Evolutionary conservation across 2,797 vertebrate genomes (phyloP), one percentile per base, ranked within the genome.

Genomic region (Miichthys miiuy): DNA sequence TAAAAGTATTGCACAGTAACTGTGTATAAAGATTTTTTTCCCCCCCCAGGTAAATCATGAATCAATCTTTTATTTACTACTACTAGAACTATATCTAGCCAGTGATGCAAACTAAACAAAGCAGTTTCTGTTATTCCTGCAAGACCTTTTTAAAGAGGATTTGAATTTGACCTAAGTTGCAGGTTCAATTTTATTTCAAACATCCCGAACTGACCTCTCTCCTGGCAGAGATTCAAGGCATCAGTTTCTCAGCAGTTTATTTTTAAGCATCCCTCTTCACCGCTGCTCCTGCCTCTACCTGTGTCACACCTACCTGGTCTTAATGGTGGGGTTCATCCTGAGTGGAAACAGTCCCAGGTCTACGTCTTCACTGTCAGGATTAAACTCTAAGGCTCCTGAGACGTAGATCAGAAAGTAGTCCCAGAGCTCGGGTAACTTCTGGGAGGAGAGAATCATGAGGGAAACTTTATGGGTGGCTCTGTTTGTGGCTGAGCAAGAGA

Each of bases 361-460:
- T 51, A 93, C 3, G 72, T 89, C 88, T 34, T 79, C 58, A 81
- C 90, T 38, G 75, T 93, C 92, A 4, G 92, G 92, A 34, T 94
- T 94, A 81, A 92, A 94, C 56, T 94, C 91, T 75, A 93, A 68
- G 2, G 92, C 92, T 75, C 93, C 93, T 12, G 93, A 92, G 57
- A 93, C 72, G 20, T 94, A 94, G 56, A 94, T 93, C 18, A 94
- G 68, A 69, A 94, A 94, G 64, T 93, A 93, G 87, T 94, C 93
- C 93, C 93, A 94, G 80, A 94, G 91, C 84, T 94, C 92, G 1
- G 91, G 92, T 44, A 93, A 79, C 80, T 93, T 93, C 58, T 87
- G 75, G 51, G 92, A 92, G 69, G 84, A 85, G 75, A 92, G 89
- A 79, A 92, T 88, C 93, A 94, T 94, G 75, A 72, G 84, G 67